A percentile compares a stretch with the other conserved stretches of the same genome.
Conservation (phyloP, 2,113 vertebrate genomes). For the Rhizomys pruinosus region DNA sequence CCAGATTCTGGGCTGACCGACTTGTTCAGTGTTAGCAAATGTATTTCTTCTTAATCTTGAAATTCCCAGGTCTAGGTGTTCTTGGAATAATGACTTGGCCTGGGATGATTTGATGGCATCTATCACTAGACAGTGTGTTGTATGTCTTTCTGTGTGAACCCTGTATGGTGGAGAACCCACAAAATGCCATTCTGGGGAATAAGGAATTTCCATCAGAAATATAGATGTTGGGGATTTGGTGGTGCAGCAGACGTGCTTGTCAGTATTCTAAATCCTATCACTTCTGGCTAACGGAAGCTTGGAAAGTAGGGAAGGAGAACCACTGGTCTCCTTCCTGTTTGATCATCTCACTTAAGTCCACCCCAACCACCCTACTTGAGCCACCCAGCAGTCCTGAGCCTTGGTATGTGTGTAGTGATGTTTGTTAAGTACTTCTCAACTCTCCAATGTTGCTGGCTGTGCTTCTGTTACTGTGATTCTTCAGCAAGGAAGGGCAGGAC, state of each 20-base stretch:
- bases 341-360: background rate
- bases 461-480: background rate
- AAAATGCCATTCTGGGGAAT: fast-evolving
- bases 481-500: background rate
- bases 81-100: background rate
- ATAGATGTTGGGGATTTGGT: background rate
- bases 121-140: too few species aligned
- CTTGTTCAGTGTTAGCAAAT: constrained; percentile 46
- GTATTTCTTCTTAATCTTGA: constrained; percentile 52
- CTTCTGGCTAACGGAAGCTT: background rate
- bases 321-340: background rate
- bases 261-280: background rate
- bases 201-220: background rate
- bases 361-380: background rate
- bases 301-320: background rate
- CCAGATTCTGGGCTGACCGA: background rate
- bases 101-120: background rate
- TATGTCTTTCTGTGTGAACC: background rate
- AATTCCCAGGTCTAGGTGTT: background rate
- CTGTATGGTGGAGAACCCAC: background rate
- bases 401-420: background rate
- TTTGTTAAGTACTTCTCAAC: background rate
- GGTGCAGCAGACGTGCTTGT: background rate
- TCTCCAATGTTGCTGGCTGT: background rate
- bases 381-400: background rate